A percentile compares a stretch with the other conserved stretches of the same genome.
phyloP scores from a whole-genome alignment of 92 coral and sea anemone genomes.

The Anthopleura xanthogrammica region DNA sequence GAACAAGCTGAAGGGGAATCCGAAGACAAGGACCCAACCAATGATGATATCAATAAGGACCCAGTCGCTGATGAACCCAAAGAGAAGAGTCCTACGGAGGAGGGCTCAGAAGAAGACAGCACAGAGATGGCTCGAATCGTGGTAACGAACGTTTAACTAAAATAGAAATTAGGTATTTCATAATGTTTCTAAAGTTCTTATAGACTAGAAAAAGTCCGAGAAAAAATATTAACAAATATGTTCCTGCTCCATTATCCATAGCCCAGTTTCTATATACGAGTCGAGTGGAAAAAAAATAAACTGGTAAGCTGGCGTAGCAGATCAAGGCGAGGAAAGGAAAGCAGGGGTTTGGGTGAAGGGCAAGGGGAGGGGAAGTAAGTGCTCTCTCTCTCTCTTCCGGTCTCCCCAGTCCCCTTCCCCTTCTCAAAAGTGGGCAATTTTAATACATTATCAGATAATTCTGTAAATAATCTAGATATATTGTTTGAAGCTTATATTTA shows the following conservation, averaged over 20 bases:
- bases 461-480: no score
- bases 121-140: background rate
- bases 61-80: background rate
- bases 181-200: background rate
- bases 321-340: no score
- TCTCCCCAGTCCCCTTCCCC: no score
- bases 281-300: no score
- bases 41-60: background rate
- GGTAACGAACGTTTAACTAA: slow-evolving; percentile 3
- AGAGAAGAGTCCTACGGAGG: background rate
- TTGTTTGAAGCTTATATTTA: no score
- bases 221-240: background rate
- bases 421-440: no score
- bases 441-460: no score
- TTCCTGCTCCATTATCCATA: background rate
- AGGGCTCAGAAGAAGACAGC: background rate
- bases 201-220: background rate
- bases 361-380: no score
- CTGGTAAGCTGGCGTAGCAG: no score
- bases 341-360: no score
- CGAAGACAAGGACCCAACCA: background rate
- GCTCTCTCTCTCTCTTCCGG: no score
- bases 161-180: background rate
- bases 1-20: background rate
- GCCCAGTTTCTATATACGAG: no score